Conservation (phyloP, 2,888 invertebrate species). For the Merodon equestris region DNA sequence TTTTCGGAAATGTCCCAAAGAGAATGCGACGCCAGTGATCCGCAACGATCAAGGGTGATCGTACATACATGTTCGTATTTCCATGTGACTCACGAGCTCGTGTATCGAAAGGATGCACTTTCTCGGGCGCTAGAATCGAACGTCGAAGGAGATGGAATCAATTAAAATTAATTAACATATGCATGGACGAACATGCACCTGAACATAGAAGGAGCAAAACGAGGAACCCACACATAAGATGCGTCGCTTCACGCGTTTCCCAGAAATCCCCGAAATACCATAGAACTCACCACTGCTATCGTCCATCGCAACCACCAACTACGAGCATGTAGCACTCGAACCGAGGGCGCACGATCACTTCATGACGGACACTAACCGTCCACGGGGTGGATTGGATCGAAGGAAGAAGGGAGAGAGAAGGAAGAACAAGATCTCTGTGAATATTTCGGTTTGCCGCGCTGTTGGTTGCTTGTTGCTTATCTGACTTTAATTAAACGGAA, state of each 20-base stretch:
- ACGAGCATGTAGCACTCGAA: no score
- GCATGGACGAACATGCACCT: slow-evolving; percentile 66
- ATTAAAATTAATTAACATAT: slow-evolving; percentile 73
- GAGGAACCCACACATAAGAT: slow-evolving; percentile 17
- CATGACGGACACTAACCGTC: no score
- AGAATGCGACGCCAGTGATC: background rate
- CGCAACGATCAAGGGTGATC: no score
- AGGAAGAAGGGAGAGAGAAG: slow-evolving; percentile 2
- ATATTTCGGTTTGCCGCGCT: slow-evolving; percentile 61
- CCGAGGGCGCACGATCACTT: background rate
- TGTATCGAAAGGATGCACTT: slow-evolving; percentile 46
- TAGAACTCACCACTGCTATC: slow-evolving; percentile 46
- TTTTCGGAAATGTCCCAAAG: slow-evolving; percentile 18
- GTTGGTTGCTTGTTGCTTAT: slow-evolving; percentile 72
- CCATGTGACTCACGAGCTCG: no score
- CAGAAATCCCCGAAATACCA: slow-evolving; percentile 67
- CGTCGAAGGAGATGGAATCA: slow-evolving; percentile 65
- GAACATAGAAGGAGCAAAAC: slow-evolving; percentile 47
- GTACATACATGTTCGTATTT: no score
- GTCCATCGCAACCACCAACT: no score
- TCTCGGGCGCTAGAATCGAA: slow-evolving; percentile 27
- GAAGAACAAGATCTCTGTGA: slow-evolving; percentile 30
- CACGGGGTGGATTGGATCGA: background rate
- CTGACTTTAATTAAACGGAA: slow-evolving; percentile 79
- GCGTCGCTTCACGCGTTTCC: slow-evolving; percentile 41